These are phyloP conservation scores for Centruroides sculpturatus DNA, from an alignment of 1,140 invertebrate genomes.

Conservation along the genomic window DNA sequence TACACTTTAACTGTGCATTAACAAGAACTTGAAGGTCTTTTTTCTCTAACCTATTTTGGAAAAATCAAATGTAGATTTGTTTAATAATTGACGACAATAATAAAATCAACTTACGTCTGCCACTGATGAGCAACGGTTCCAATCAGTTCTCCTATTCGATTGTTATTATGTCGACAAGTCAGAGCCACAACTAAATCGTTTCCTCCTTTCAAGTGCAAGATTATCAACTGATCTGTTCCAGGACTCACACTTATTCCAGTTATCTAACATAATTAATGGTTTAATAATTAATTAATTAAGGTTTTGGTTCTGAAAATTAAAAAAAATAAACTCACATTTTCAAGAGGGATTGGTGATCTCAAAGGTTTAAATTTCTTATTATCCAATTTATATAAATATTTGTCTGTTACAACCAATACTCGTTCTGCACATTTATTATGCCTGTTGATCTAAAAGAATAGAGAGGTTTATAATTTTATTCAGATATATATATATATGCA, in stretches of 20 bases:
- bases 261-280: slow-evolving; percentile 33
- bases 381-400: slow-evolving; percentile 78
- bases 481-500: too few species aligned
- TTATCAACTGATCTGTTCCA: slow-evolving; percentile 71
- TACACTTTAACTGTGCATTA: slow-evolving; percentile 45
- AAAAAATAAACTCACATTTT: slow-evolving; percentile 43
- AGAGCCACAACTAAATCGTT: slow-evolving; percentile 83
- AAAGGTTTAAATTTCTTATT: slow-evolving; percentile 65
- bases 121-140: slow-evolving; percentile 46
- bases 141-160: slow-evolving; percentile 64
- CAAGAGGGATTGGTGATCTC: slow-evolving; percentile 62
- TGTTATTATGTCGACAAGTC: slow-evolving; percentile 34
- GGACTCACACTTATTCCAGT: slow-evolving; percentile 67
- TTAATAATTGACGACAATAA: background rate
- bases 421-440: slow-evolving; percentile 80
- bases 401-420: slow-evolving; percentile 74
- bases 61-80: slow-evolving; percentile 5
- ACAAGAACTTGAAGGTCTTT: slow-evolving; percentile 49
- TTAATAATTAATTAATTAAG: too few species aligned
- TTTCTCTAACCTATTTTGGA: slow-evolving; percentile 37
- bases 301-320: too few species aligned
- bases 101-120: background rate
- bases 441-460: slow-evolving; percentile 37
- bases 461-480: background rate
- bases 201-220: slow-evolving; percentile 69